These are phyloP conservation scores for Aythya baeri DNA, from an alignment of 2,113 vertebrate genomes.

Conservation along the genomic window DNA sequence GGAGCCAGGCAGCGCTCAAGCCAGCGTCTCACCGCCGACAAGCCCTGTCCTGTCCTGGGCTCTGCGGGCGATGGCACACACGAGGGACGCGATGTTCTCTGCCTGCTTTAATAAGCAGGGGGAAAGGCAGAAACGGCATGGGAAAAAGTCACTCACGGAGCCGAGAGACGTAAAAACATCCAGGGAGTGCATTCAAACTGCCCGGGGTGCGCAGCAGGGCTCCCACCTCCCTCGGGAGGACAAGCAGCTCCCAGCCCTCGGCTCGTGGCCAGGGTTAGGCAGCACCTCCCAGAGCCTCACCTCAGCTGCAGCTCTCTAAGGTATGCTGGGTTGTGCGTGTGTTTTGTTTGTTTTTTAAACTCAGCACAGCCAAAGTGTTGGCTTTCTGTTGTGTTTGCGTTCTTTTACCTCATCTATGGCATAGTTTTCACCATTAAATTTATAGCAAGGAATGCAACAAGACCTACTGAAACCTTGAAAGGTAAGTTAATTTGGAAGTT, in stretches of 20 bases:
- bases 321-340: not conserved
- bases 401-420: not conserved
- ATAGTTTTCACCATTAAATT: not conserved
- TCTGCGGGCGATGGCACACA: not conserved
- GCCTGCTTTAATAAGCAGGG: not conserved
- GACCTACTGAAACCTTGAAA: not conserved
- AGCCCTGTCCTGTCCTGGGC: not conserved
- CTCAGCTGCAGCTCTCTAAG: not conserved
- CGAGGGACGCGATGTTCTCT: not conserved
- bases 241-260: not conserved
- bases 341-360: not conserved
- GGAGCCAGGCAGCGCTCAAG: not conserved
- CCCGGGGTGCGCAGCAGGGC: accelerated
- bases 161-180: not conserved
- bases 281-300: not conserved
- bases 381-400: not conserved
- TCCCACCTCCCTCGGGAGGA: not conserved
- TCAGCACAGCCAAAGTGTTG: not conserved
- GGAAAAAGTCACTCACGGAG: not conserved
- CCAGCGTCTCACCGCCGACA: not conserved
- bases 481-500: not conserved
- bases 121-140: not conserved
- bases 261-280: not conserved
- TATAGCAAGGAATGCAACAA: not conserved
- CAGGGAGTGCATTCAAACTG: not conserved